Percentiles rank a stretch among this genome's conserved stretches.
Conservation (phyloP, 2,888 invertebrate genomes). For the Beris morrisii region DNA sequence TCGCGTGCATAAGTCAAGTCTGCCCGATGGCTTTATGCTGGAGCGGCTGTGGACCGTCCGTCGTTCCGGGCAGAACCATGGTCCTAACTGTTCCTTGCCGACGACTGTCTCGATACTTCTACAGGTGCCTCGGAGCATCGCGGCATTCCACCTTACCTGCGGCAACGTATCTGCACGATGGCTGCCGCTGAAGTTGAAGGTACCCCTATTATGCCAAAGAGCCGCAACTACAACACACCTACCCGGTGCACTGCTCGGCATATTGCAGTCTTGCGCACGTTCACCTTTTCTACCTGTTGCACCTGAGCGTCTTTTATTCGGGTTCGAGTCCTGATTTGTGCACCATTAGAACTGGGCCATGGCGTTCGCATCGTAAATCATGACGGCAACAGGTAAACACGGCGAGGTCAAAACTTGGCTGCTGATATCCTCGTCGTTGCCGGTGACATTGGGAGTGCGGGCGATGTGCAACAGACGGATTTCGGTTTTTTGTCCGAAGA, state of each 20-base stretch:
- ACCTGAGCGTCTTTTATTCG: neutral
- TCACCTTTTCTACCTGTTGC: slow-evolving; percentile 24
- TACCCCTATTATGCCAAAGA: too few relatives aligned
- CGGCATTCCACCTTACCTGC: neutral
- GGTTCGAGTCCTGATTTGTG: slow-evolving; percentile 8
- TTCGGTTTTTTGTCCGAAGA: neutral
- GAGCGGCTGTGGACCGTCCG: neutral
- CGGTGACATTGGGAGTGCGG: slow-evolving; percentile 21
- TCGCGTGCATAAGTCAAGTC: slow-evolving; percentile 9
- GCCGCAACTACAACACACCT: too few relatives aligned
- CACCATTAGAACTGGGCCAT: slow-evolving; percentile 35
- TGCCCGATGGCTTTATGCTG: slow-evolving; percentile 1
- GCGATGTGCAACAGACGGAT: too few relatives aligned
- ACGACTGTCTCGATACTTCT: slow-evolving; percentile 11
- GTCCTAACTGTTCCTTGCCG: neutral
- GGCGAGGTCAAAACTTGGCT: slow-evolving; percentile 25
- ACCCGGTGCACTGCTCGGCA: too few relatives aligned
- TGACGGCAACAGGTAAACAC: slow-evolving; percentile 32
- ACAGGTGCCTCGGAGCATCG: slow-evolving; percentile 14
- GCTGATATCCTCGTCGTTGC: neutral
- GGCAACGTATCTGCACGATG: too few relatives aligned
- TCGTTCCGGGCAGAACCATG: neutral
- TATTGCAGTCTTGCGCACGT: slow-evolving; percentile 6
- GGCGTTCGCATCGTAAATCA: slow-evolving; percentile 29
- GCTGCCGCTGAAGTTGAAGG: too few relatives aligned